Evolutionary conservation across 2,888 invertebrate species (phyloP), one percentile per base, ranked within the genome.

Genomic region (Dyspetes luteomarginatus): DNA sequence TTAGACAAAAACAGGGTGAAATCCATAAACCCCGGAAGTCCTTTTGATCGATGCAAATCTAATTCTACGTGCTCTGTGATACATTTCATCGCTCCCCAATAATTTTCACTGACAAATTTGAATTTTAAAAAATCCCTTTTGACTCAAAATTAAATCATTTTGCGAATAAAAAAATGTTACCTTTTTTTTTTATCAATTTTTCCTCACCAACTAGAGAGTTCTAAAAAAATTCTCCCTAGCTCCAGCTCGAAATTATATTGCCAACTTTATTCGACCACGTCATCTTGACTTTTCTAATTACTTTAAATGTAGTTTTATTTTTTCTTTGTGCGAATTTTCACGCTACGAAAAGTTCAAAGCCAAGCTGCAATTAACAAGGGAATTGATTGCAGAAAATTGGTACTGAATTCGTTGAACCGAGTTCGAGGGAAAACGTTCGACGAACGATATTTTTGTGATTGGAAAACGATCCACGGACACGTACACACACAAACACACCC

Each of bases 381-480:
- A 72, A 50, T 72, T 50, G 52, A 72, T 72, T 28, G 60, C 36
- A 62, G 50, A 41, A 50, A 50, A 50, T 9, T 52, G 24, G 55
- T n/a, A 50, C 48, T 30, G 50, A 41, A 62, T 36, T 26, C 41
- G 60, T 26, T 71, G 22, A 48, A 48, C 22, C 22, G 60, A 28
- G 26, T 60, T 17, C 55, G 15, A 19, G 50, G 36, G 24, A 28
- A 48, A 22, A 48, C 28, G 60, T 50, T 72, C 50, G n/a, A n/a
- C 15, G 50, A 12, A 12, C 12, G 41, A 62, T 62, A 72, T 50
- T 48, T n/a, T 50, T 41, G 24, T 36, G 24, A 69, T 62, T 62
- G 55, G 62, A 62, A 60, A 72, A 50, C 60, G 50, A 50, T 30
- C 15, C 28, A 45, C 28, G 12, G 12, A 12, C 19, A 17, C 48